These are phyloP conservation scores for Rotaria sp. DNA, from an alignment of 2,888 invertebrate species.

Conservation along the genomic window DNA sequence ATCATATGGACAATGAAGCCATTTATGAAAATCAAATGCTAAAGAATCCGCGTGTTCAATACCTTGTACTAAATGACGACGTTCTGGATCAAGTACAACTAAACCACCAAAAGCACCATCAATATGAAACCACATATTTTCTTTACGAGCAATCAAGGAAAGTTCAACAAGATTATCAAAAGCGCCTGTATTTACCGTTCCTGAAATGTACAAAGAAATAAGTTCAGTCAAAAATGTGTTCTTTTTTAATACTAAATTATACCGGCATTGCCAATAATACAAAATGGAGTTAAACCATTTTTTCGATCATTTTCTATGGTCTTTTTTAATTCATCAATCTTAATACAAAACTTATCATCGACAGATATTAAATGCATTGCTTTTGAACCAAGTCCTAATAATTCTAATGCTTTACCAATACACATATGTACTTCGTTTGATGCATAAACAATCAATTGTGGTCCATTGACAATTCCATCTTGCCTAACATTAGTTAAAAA, in stretches of 20 bases:
- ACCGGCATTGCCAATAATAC: conserved; percentile 9
- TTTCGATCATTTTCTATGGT: not conserved
- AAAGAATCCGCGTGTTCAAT: not conserved
- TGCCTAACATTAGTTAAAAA: not conserved
- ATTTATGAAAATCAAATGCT: conserved; percentile 23
- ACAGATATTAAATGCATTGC: not conserved
- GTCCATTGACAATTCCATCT: not conserved
- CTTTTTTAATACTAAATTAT: not conserved
- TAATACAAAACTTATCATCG: not conserved
- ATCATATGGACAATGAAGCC: conserved; percentile 22
- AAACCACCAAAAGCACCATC: conserved; percentile 23
- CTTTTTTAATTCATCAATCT: not conserved
- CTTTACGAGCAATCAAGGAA: not conserved
- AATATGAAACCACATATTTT: conserved; percentile 23
- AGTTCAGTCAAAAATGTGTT: too few species aligned
- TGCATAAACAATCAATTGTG: not conserved
- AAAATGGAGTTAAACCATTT: not conserved
- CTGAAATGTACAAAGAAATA: not conserved
- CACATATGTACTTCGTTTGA: not conserved
- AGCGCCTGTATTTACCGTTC: not conserved
- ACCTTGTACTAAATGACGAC: not conserved
- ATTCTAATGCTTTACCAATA: not conserved
- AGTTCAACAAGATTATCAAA: conserved; percentile 1
- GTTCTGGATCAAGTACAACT: conserved; percentile 7
- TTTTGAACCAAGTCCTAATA: conserved; percentile 1